Evolutionary conservation across 2,888 invertebrate species (phyloP).

Genomic region (Hydropsyche betteni): DNA sequence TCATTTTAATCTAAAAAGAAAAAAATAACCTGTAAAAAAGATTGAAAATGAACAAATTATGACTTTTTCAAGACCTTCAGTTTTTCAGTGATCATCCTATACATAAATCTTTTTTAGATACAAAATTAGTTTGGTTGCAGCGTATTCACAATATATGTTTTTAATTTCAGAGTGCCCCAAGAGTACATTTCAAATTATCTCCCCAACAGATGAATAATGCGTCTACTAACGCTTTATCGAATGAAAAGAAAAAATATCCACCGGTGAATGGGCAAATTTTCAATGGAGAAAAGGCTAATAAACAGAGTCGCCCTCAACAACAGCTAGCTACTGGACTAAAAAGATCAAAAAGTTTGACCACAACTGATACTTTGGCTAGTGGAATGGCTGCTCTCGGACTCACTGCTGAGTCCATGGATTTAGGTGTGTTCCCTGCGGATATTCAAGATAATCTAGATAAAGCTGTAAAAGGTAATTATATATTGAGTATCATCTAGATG

Average conservation of each 20-base stretch:
- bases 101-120: no score
- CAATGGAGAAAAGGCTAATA: slow-evolving; percentile 55
- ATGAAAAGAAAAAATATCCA: slow-evolving; percentile 64
- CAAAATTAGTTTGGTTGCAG: not conserved
- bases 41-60: no score
- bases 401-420: slow-evolving; percentile 77
- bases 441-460: slow-evolving; percentile 78
- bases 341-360: slow-evolving; percentile 83
- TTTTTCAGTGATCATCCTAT: no score
- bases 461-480: slow-evolving; percentile 72
- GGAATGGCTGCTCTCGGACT: slow-evolving; percentile 74
- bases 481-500: not conserved
- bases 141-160: slow-evolving; percentile 1
- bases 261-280: slow-evolving; percentile 53
- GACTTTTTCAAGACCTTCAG: no score
- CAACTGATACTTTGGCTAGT: slow-evolving; percentile 76
- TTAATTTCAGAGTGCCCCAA: slow-evolving; percentile 62
- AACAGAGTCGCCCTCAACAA: slow-evolving; percentile 40
- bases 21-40: no score
- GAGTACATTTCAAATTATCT: slow-evolving; percentile 70
- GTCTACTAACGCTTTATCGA: slow-evolving; percentile 49
- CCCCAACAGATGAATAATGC: slow-evolving; percentile 60
- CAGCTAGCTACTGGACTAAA: slow-evolving; percentile 66
- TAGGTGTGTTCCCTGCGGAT: slow-evolving; percentile 78
- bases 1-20: no score